These are phyloP conservation scores for Meriones psammophilus DNA, from an alignment of 2,797 vertebrate species.

Conservation along the genomic window DNA sequence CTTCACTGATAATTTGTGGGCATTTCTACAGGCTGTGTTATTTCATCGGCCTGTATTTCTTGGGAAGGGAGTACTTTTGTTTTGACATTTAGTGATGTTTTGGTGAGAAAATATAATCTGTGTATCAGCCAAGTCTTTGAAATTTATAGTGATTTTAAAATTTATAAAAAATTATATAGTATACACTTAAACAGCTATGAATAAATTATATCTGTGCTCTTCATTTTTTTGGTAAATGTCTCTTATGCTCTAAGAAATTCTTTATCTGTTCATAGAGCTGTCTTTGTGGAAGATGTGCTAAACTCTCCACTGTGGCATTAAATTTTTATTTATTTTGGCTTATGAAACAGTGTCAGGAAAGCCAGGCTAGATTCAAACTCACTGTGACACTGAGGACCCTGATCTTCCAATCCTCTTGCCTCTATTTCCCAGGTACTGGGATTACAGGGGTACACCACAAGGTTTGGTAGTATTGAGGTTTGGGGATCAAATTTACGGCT, in stretches of 20 bases:
- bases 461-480: background rate
- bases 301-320: background rate
- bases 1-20: slow-evolving; percentile 20
- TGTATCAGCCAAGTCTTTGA: background rate
- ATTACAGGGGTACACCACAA: background rate
- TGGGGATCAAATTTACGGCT: background rate
- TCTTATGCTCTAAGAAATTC: slow-evolving; percentile 37
- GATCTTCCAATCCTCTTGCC: background rate
- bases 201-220: background rate
- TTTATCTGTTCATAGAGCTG: background rate
- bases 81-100: slow-evolving; percentile 51
- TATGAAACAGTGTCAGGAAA: background rate
- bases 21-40: background rate
- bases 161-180: slow-evolving; percentile 26
- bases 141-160: slow-evolving; percentile 23
- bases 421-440: background rate
- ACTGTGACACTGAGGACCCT: background rate
- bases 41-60: background rate
- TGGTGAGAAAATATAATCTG: slow-evolving; percentile 32
- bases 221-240: background rate
- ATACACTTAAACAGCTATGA: background rate
- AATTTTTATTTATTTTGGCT: background rate
- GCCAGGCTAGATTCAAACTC: background rate
- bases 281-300: background rate
- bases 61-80: background rate